phyloP scores from a whole-genome alignment of 2,888 invertebrate species.

The Drosophila setosimentum region DNA sequence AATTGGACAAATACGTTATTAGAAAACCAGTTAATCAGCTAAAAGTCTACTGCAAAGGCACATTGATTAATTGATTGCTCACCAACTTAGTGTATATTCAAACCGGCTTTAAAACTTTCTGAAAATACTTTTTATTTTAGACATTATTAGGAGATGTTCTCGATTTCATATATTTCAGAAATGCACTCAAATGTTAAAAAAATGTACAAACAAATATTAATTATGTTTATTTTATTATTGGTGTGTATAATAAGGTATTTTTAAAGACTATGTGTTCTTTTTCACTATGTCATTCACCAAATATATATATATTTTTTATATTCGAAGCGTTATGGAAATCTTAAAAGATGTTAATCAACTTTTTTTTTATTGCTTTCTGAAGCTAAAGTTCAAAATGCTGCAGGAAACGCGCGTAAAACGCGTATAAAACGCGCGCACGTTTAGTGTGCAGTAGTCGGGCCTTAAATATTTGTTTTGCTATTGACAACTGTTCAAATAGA shows the following conservation, averaged over 20 bases:
- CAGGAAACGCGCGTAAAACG: slow-evolving; percentile 35
- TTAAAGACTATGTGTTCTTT: neutral
- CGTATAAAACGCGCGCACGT: slow-evolving; percentile 15
- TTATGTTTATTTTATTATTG: no score
- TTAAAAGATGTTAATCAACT: neutral
- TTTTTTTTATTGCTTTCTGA: neutral
- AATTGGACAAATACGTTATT: slow-evolving; percentile 33
- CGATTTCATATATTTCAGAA: neutral
- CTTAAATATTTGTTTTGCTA: slow-evolving; percentile 59
- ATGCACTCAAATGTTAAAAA: neutral
- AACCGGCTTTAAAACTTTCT: neutral
- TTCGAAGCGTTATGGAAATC: neutral
- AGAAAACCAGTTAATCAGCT: slow-evolving; percentile 42
- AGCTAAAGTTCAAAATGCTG: neutral
- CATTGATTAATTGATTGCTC: slow-evolving; percentile 29
- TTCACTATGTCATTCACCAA: neutral
- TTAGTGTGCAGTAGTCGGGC: neutral
- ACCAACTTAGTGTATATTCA: neutral
- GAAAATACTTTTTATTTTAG: neutral
- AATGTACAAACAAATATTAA: neutral
- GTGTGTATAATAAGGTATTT: neutral
- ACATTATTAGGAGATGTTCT: neutral
- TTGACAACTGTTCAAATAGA: slow-evolving; percentile 70
- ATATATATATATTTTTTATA: neutral
- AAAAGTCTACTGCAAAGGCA: neutral